Percentiles rank a stretch among this genome's conserved stretches.
Evolutionary conservation across 1,140 invertebrate species (phyloP).

Genomic region (Brachionus calyciflorus): DNA sequence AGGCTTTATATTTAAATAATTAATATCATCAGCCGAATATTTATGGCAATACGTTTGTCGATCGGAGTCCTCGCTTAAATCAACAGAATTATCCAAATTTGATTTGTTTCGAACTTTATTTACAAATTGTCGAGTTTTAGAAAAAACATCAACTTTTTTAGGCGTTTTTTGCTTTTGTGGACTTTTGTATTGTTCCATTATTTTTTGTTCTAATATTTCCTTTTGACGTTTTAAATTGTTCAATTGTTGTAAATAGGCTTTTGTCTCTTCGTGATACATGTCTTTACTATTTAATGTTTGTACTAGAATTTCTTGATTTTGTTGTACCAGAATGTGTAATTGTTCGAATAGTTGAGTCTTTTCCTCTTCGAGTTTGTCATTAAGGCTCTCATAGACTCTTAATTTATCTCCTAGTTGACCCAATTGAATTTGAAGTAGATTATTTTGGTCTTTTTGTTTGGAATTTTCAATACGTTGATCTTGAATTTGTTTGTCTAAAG

Average conservation of each 20-base stretch:
- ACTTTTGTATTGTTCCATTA: constrained; percentile 46
- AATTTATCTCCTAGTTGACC: background rate
- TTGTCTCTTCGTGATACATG: constrained; percentile 42
- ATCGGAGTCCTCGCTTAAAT: background rate
- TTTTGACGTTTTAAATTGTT: constrained; percentile 36
- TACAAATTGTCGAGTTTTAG: constrained; percentile 43
- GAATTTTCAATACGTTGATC: background rate
- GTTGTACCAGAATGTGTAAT: constrained; percentile 11
- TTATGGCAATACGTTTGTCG: constrained; percentile 34
- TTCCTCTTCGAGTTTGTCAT: constrained; percentile 37
- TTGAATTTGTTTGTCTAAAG: no score
- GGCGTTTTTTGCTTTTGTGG: constrained; percentile 36
- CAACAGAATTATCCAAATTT: background rate
- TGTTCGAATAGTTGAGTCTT: constrained; percentile 43
- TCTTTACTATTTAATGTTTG: constrained; percentile 38
- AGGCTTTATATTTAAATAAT: constrained; percentile 40
- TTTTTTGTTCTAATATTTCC: constrained; percentile 46
- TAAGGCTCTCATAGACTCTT: constrained; percentile 17
- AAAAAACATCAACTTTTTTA: constrained; percentile 2
- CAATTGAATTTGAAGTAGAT: background rate
- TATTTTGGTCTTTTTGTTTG: background rate
- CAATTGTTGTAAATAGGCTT: constrained; percentile 42
- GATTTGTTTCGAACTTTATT: constrained; percentile 46
- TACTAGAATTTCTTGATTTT: constrained; percentile 40
- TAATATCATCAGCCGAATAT: constrained; percentile 45